phyloP scores from a whole-genome alignment of 2,888 invertebrate genomes.

The Folsomia candida region DNA sequence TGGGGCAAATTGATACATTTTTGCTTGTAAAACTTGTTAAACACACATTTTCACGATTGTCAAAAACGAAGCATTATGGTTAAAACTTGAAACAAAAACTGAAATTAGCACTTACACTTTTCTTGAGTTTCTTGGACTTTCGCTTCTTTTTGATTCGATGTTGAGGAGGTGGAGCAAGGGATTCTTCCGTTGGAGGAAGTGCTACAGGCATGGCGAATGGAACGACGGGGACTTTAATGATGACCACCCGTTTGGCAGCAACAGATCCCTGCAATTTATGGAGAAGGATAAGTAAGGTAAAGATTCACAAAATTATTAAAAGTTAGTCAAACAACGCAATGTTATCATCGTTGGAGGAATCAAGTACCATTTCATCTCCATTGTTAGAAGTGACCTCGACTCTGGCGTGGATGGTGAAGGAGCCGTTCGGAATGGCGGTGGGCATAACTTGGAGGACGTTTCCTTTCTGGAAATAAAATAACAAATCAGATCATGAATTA shows the following conservation, averaged over 20 bases:
- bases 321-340: neutral
- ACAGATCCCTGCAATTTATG: neutral
- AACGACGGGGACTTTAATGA: constrained; percentile 47
- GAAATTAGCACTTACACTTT: too few relatives aligned
- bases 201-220: constrained; percentile 47
- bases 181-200: too few relatives aligned
- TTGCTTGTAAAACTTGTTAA: too few relatives aligned
- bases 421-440: constrained; percentile 54
- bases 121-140: too few relatives aligned
- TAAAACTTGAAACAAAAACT: too few relatives aligned
- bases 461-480: constrained; percentile 57
- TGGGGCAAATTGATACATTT: too few relatives aligned
- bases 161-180: too few relatives aligned
- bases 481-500: constrained; percentile 16
- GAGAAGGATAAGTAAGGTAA: neutral
- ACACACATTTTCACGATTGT: too few relatives aligned
- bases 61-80: too few relatives aligned
- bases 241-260: constrained; percentile 32
- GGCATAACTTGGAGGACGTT: constrained; percentile 64
- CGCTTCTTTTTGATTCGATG: too few relatives aligned
- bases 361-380: constrained; percentile 8
- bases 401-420: constrained; percentile 39
- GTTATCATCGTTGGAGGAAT: too few relatives aligned
- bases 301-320: too few relatives aligned
- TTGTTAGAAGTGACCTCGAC: constrained; percentile 16